Conservation (phyloP, 2,888 invertebrate genomes). For the Cyrtodaria siliqua region DNA sequence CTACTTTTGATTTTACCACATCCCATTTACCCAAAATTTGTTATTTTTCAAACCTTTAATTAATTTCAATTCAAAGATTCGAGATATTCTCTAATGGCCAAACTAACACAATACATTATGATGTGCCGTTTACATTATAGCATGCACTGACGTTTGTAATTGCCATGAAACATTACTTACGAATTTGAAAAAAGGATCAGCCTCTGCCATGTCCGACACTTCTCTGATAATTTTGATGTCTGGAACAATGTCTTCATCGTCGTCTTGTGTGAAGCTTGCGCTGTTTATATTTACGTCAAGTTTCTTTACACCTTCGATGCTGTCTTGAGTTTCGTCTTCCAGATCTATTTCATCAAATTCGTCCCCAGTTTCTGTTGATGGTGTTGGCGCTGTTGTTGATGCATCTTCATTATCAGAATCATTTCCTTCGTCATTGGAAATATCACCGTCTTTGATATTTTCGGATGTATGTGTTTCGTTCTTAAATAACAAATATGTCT, state of each 20-base stretch:
- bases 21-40: no score
- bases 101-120: no score
- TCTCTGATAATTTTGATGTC: conserved; percentile 12
- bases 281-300: not conserved
- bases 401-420: conserved; percentile 1
- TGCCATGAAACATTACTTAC: no score
- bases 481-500: no score
- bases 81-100: no score
- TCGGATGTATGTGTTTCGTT: no score
- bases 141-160: no score
- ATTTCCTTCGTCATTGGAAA: not conserved
- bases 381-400: conserved; percentile 10
- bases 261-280: not conserved
- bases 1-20: no score
- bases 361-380: not conserved
- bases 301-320: not conserved
- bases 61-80: no score
- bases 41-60: no score
- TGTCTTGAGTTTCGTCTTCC: not conserved
- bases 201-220: conserved; percentile 16
- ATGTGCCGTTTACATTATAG: no score
- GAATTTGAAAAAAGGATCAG: conserved; percentile 23
- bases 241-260: not conserved
- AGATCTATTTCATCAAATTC: conserved; percentile 37
- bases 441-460: not conserved